Evolutionary conservation across 1,140 invertebrate genomes (phyloP).

Genomic region (Drosophila mauritiana): DNA sequence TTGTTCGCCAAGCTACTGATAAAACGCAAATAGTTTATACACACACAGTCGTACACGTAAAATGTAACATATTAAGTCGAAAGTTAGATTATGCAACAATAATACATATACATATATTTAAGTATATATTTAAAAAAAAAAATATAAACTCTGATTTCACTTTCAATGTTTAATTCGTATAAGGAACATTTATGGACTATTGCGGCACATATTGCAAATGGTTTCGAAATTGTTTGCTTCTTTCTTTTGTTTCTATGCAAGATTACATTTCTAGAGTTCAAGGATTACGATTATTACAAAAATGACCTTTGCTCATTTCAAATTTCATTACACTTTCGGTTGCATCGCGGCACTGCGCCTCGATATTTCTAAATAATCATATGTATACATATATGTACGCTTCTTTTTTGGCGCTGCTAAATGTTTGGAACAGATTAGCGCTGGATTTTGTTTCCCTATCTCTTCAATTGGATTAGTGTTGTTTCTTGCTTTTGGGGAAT

Average conservation of each 20-base stretch:
- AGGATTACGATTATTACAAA: slow-evolving; percentile 35
- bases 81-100: slow-evolving; percentile 60
- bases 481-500: slow-evolving; percentile 1
- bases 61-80: slow-evolving; percentile 50
- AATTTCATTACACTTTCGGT: slow-evolving; percentile 52
- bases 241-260: slow-evolving; percentile 20
- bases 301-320: slow-evolving; percentile 23
- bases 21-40: slow-evolving; percentile 27
- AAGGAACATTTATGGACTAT: slow-evolving; percentile 80
- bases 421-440: slow-evolving; percentile 69
- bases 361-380: slow-evolving; percentile 43
- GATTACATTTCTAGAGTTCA: slow-evolving; percentile 36
- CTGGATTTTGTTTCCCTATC: slow-evolving; percentile 30
- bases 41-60: slow-evolving; percentile 30
- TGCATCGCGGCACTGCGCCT: slow-evolving; percentile 6
- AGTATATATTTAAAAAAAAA: slow-evolving; percentile 13
- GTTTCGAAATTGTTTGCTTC: slow-evolving; percentile 42
- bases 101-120: slow-evolving; percentile 23
- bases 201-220: slow-evolving; percentile 74
- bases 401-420: slow-evolving; percentile 72
- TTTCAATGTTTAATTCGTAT: slow-evolving; percentile 60
- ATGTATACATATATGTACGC: slow-evolving; percentile 52
- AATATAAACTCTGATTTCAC: slow-evolving; percentile 45
- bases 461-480: slow-evolving; percentile 15
- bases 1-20: slow-evolving; percentile 43